Conservation (phyloP, 2,797 vertebrate species). For the Pogonophryne albipinna region DNA sequence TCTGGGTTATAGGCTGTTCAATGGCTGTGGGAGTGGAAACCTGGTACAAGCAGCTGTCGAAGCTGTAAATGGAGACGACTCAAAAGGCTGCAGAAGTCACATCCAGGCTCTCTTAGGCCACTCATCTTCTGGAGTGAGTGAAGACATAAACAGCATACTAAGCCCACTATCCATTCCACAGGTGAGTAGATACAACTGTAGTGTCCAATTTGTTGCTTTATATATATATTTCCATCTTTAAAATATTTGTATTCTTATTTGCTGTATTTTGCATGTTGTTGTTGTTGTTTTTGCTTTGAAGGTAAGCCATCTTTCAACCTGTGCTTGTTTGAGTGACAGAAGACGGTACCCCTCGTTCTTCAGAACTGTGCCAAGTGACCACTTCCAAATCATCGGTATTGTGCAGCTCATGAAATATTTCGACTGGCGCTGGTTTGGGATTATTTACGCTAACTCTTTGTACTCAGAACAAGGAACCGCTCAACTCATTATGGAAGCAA, state of each 20-base stretch:
- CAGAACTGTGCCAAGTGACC: constrained; percentile 76
- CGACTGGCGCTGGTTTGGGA: constrained; percentile 79
- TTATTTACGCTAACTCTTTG: constrained; percentile 34
- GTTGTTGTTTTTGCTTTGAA: constrained; percentile 45
- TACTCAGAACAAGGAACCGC: constrained; percentile 55
- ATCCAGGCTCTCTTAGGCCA: constrained; percentile 73
- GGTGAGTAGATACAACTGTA: constrained; percentile 51
- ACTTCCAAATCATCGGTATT: constrained; percentile 65
- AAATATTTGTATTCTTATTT: background rate
- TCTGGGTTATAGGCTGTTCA: constrained; percentile 74
- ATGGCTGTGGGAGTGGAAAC: constrained; percentile 70
- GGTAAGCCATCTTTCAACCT: constrained; percentile 66
- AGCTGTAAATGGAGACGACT: constrained; percentile 54
- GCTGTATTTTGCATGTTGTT: background rate
- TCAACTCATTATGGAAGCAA: constrained; percentile 56
- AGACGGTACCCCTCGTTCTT: constrained; percentile 69
- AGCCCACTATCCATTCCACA: constrained; percentile 68
- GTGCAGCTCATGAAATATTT: constrained; percentile 76
- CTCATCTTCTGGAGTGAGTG: constrained; percentile 72
- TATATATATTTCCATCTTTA: background rate
- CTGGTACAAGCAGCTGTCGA: constrained; percentile 68
- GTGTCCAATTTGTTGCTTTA: background rate
- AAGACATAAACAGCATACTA: constrained; percentile 63
- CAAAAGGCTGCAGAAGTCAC: constrained; percentile 41
- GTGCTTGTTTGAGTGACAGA: constrained; percentile 75